Base-by-base conservation (phyloP, 2,797 vertebrate species). In the Coracias cyanogaster region DNA sequence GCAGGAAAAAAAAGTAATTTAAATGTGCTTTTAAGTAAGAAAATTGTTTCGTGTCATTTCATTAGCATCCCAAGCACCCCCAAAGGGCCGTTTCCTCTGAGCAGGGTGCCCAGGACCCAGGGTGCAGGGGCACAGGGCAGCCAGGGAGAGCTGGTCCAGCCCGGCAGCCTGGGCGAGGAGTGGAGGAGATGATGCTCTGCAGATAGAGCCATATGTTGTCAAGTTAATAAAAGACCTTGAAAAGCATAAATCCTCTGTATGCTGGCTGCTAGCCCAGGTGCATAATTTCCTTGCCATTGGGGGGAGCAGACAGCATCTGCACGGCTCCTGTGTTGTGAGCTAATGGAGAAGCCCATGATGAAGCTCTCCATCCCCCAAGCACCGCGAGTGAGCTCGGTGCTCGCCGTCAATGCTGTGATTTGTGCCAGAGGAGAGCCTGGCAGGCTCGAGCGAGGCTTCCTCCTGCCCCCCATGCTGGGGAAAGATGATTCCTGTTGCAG, bases 221-320 rank as follows among this genome's bases (percentile, higher is more conserved):
- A 94, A 94, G 96, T 94, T 94, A 94, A 92, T 94, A 92, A 94
- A 96, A 96, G 94, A 82, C 93, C 95, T 94, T 94, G 93, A 81
- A 94, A 94, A 89, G 94, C 93, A 87, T 93, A 94, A 97, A 93
- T 96, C 84, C 84, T 94, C 41, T 25, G 82, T 46, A 39, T 82
- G 86, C 91, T 96, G 94, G 96, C 95, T 95, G 89, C 71, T 89
- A 65, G 94, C 95, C 95, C 94, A 87, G 94, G 91, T 94, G 91
- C 94, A 82, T 93, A 54, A 91, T 89, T 92, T 92, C 86, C 55
- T 73, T 80, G 89, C 86, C 39, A 3, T 37, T 28, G 84, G 10
- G 46, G 58, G 55, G 66, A 88, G 93, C 89, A 77, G 96, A 15
- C 93, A 58, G 93, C 95, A 96, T 83, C 94, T 94, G 96, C 64